These are phyloP conservation scores for Pegoplata infirma DNA, from an alignment of 2,888 invertebrate species.

Conservation along the genomic window DNA sequence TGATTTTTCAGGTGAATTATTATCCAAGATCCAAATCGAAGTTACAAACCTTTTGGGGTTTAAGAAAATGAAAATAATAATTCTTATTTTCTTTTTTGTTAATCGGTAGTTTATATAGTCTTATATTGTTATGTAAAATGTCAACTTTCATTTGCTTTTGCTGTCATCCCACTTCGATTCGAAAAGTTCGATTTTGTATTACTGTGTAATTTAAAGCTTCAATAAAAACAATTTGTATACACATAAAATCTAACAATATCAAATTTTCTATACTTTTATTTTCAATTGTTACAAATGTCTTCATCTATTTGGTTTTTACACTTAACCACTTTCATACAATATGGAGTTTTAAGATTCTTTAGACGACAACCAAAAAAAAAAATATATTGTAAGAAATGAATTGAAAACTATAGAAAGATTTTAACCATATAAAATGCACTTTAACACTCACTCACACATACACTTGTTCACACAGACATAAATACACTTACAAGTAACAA, in stretches of 20 bases:
- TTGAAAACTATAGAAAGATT: constrained; percentile 56
- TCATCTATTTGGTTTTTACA: constrained; percentile 66
- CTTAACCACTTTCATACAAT: constrained; percentile 73
- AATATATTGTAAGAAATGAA: constrained; percentile 6
- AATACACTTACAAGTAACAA: constrained; percentile 21
- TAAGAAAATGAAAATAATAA: too few relatives aligned
- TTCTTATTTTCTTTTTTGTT: too few relatives aligned
- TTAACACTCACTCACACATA: constrained; percentile 4
- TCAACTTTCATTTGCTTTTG: too few relatives aligned
- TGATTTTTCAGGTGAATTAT: too few relatives aligned
- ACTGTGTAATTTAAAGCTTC: too few relatives aligned
- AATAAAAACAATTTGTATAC: constrained; percentile 49
- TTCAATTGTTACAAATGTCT: constrained; percentile 62
- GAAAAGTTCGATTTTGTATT: too few relatives aligned
- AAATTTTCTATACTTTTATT: constrained; percentile 11
- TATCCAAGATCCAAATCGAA: too few relatives aligned
- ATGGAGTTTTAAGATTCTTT: constrained; percentile 66
- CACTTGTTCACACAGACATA: not conserved
- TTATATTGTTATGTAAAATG: too few relatives aligned
- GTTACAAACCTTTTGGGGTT: too few relatives aligned
- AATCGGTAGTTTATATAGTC: too few relatives aligned
- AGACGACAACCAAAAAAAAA: constrained; percentile 21
- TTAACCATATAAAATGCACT: constrained; percentile 29
- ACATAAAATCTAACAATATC: constrained; percentile 19
- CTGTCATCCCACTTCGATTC: too few relatives aligned